Base-by-base conservation (phyloP, 2,797 vertebrate genomes). In the Amblyraja radiata region DNA sequence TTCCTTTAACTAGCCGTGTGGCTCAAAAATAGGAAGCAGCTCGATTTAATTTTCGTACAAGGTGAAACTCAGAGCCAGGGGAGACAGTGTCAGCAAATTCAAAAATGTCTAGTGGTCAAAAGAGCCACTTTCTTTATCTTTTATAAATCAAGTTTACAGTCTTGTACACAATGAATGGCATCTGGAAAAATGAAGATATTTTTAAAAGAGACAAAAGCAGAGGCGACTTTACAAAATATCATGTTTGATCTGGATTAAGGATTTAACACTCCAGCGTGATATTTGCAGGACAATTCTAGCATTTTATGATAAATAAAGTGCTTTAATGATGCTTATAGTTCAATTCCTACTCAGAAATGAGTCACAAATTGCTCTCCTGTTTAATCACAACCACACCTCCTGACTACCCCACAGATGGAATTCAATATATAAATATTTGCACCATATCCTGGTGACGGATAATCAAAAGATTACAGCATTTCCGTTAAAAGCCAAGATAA, bases 401-500 rank as follows among this genome's bases (percentile, higher is more conserved):
- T 73, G 21, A 36, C 84, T 13, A 8, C 58, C 84, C 61, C n/a
- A 5, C 1, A 32, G 3, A 36, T 16, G n/a, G 61, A 32, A 65
- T 25, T 13, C 16, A 68, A 9, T 1, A 9, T n/a, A 68, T 36
- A 68, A 88, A 88, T 88, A 68, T 88, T 88, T 65, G 68, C n/a
- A 23, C 7, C 18, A 88, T 36, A 88, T 88, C 84, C n/a, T 88
- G 61, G 61, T 88, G n/a, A 68, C 84, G 21, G n/a, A 28, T 68
- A 36, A 68, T 68, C 58, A 65, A 88, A 88, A 77, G 63, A 88
- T 65, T 65, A 88, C 61, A 36, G 32, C 80, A 84, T 86, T 63
- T n/a, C 63, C 16, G 36, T 23, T 32, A 3, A 13, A 86, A 68
- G 21, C 68, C 2, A 36, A 68, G 58, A n/a, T 16, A 36, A 88